Evolutionary conservation across 2,797 vertebrate genomes (phyloP), one percentile per base, ranked within the genome.

Genomic region (Coilia nasus): DNA sequence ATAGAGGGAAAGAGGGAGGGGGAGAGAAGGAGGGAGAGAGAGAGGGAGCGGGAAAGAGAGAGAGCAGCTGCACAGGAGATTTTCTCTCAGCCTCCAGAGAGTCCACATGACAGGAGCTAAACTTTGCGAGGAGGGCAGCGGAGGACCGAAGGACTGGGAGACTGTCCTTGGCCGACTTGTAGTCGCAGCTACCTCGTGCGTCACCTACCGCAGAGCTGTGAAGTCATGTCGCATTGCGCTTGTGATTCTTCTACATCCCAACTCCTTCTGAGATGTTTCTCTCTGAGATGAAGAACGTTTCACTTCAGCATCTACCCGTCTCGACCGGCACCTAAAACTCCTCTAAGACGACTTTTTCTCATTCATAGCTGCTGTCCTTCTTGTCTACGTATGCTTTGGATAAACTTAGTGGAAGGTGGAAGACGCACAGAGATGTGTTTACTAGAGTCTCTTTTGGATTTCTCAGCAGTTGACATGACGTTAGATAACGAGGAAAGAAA

Each of bases 1-100:
- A 84, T 64, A 88, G 84, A 86, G 86, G 28, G 5, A 82, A 64
- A 85, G 83, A 81, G n/a, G 83, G 67, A 88, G 84, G 85, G 86
- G 25, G 0, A n/a, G n/a, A 14, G 47, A 19, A 25, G 46, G 23
- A 86, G 83, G 14, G 6, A 81, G 64, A 81, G 46, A 44, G 47
- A 28, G 59, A 87, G 64, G 86, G 23, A 67, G 25, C 15, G 11
- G 4, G 25, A 15, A 11, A 67, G 11, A 19, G 67, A 75, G 3
- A 41, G 67, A 78, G 71, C 71, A 41, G 71, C 71, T 78, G 71
- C 71, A 44, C 17, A 19, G 71, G 71, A 44, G 71, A 19, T 78
- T 78, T 78, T 78, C 71, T 78, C 64, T 71, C 28, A 67, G 25
- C 62, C 62, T 28, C 67, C 15, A 44, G 15, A 78, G 71, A 78